Evolutionary conservation across 2,797 vertebrate species (phyloP), one percentile per base, ranked within the genome.

Genomic region (Taeniopygia guttata): DNA sequence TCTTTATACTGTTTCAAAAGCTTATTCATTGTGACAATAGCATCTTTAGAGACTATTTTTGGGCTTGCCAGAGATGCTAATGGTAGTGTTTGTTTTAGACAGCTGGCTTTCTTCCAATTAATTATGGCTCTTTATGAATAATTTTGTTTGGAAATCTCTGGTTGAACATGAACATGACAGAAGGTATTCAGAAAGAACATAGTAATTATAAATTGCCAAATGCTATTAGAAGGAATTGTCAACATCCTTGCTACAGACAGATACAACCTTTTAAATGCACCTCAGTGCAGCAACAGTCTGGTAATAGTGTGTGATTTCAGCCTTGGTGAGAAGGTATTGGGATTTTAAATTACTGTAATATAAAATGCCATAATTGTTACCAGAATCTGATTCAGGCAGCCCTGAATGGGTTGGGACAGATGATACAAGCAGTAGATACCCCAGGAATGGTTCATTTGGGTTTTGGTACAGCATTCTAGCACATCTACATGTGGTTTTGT

Each of bases 101-200:
- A 62, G 75, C 52, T 96, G 85, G 72, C 82, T 94, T 86, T 63
- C 79, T 77, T 96, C 94, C 90, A 95, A 46, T 93, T 97, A 96
- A 96, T 93, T 95, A 95, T 52, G 81, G 62, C 60, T 76, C 34
- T 89, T 90, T 89, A 96, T 96, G 77, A 96, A 94, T 95, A 20
- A 90, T 78, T 95, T 96, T 96, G 67, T 95, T 95, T 95, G 74
- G 70, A 96, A 96, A 94, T 95, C 62, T 91, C 58, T 68, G 69
- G 76, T 96, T 91, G 38, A 13, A 60, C 84, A 55, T 92, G 87
- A 92, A 84, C 45, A 46, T 91, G 87, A 89, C 91, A 95, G 79
- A 75, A 96, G 60, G 67, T 72, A 89, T 97, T 94, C 72, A 92
- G 89, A 92, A 27, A 95, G 93, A 96, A 75, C 52, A 59, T 34